These are phyloP conservation scores for Drosophila antonietae DNA, from an alignment of 2,888 invertebrate genomes.

Conservation along the genomic window DNA sequence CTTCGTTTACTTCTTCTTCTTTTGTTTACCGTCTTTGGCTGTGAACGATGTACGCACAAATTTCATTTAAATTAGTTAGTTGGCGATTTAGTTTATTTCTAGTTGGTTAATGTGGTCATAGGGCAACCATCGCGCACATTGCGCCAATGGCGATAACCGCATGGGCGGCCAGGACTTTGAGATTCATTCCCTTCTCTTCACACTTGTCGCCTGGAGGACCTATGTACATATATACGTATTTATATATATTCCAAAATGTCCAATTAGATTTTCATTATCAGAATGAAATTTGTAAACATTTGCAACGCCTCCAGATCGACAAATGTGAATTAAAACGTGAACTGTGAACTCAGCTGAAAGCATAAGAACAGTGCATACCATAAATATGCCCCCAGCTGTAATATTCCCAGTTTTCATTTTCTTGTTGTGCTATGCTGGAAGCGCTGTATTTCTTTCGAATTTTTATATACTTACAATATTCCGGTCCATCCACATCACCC, in stretches of 20 bases:
- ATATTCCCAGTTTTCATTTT: background rate
- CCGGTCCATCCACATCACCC: constrained; percentile 35
- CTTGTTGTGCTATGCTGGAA: constrained; percentile 25
- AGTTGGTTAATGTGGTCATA: background rate
- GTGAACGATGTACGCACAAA: background rate
- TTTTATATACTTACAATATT: constrained; percentile 37
- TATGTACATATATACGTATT: constrained; percentile 7
- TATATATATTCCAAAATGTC: constrained; percentile 24
- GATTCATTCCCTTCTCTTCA: background rate
- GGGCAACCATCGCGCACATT: background rate
- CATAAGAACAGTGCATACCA: constrained; percentile 5
- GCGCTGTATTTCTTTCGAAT: constrained; percentile 31
- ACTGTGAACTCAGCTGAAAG: constrained; percentile 7
- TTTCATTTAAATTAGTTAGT: constrained; percentile 2
- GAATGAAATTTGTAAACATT: constrained; percentile 13
- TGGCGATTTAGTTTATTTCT: background rate
- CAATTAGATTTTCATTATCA: constrained; percentile 8
- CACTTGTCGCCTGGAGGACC: constrained; percentile 43
- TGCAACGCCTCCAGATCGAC: constrained; percentile 59
- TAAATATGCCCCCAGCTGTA: constrained; percentile 6
- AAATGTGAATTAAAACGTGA: constrained; percentile 11
- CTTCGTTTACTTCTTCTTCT: constrained; percentile 12
- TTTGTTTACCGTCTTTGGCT: background rate
- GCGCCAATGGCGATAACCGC: background rate
- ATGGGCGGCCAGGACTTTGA: constrained; percentile 20